Evolutionary conservation across 2,113 vertebrate genomes (phyloP).

Genomic region (Stegastes partitus): DNA sequence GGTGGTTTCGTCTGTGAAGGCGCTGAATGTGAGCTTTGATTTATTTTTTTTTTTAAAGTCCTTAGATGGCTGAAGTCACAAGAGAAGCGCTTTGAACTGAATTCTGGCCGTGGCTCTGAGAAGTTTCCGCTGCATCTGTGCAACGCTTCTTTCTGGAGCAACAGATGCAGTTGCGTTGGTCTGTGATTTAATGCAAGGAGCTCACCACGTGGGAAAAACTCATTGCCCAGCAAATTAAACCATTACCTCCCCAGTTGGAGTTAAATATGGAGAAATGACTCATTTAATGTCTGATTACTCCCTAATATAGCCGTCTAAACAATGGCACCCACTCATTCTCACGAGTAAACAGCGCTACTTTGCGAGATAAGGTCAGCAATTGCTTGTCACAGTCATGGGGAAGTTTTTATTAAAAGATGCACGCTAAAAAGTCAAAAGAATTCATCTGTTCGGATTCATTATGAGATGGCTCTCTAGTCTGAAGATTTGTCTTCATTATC

Average conservation of each 20-base stretch:
- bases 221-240: slow-evolving; percentile 81
- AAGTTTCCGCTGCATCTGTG: not conserved
- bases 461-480: slow-evolving; percentile 75
- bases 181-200: slow-evolving; percentile 70
- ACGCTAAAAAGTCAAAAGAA: slow-evolving; percentile 50
- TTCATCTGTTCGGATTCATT: slow-evolving; percentile 72
- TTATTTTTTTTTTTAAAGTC: not conserved
- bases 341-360: slow-evolving; percentile 59
- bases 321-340: slow-evolving; percentile 66
- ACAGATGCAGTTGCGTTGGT: slow-evolving; percentile 48
- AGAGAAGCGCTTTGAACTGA: slow-evolving; percentile 3
- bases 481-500: slow-evolving; percentile 83
- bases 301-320: slow-evolving; percentile 78
- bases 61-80: slow-evolving; percentile 11
- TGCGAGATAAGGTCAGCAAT: slow-evolving; percentile 64
- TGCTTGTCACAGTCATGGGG: slow-evolving; percentile 52
- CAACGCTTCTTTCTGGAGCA: slow-evolving; percentile 28
- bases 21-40: not conserved
- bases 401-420: slow-evolving; percentile 77
- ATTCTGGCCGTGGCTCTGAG: not conserved
- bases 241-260: slow-evolving; percentile 77
- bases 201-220: slow-evolving; percentile 65
- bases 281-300: slow-evolving; percentile 83
- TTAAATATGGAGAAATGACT: slow-evolving; percentile 82
- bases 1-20: not conserved